phyloP scores from a whole-genome alignment of 1,140 invertebrate genomes.

The Phymorhynchus buccinoides region DNA sequence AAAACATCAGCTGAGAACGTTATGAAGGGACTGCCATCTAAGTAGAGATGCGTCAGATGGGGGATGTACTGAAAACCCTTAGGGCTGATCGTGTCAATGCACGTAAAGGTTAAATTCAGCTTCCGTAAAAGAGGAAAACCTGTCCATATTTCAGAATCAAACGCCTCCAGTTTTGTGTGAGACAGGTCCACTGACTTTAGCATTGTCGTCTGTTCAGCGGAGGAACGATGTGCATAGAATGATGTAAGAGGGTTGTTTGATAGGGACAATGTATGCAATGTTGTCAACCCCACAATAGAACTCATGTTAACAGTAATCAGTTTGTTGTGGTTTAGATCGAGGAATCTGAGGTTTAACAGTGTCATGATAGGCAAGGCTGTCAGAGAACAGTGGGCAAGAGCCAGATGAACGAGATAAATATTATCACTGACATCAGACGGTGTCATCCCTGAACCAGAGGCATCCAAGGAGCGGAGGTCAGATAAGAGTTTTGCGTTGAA shows the following conservation, averaged over 20 bases:
- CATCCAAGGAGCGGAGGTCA: neutral
- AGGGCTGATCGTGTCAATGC: neutral
- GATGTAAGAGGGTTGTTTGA: neutral
- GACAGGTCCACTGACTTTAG: conserved; percentile 11
- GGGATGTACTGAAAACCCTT: neutral
- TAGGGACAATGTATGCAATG: conserved; percentile 27
- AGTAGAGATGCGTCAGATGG: neutral
- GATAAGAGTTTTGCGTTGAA: neutral
- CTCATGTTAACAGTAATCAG: neutral
- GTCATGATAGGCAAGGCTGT: neutral
- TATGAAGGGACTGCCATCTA: neutral
- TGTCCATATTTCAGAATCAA: conserved; percentile 12
- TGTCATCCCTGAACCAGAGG: neutral
- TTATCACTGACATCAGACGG: neutral
- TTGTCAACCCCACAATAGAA: conserved; percentile 5
- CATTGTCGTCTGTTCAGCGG: neutral
- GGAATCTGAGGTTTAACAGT: neutral
- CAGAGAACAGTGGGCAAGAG: neutral
- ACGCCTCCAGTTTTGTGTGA: neutral
- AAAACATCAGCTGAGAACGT: neutral
- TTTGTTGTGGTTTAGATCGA: conserved; percentile 39
- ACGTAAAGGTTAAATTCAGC: neutral
- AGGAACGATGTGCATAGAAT: neutral
- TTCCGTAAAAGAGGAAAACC: conserved; percentile 13
- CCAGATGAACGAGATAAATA: neutral